phyloP scores from a whole-genome alignment of 2,113 vertebrate genomes.

The Psephotus haematonotus region DNA sequence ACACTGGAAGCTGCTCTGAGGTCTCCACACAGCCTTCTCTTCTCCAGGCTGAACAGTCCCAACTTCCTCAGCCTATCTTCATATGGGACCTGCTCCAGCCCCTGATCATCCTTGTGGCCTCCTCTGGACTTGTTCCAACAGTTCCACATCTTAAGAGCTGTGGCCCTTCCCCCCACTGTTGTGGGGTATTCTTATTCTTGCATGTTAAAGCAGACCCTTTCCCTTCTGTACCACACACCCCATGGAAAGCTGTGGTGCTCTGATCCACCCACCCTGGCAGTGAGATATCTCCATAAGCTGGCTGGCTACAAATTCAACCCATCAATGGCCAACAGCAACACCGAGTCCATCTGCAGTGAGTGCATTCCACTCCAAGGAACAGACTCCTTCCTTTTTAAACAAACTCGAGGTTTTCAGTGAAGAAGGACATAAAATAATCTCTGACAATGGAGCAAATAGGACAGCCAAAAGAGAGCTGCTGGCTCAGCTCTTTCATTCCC shows the following conservation, averaged over 20 bases:
- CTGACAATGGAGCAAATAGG: background rate
- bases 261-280: background rate
- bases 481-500: slow-evolving; percentile 55
- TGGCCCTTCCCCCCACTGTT: background rate
- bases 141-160: background rate
- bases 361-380: background rate
- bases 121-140: too few relatives aligned
- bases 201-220: background rate
- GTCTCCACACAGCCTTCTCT: too few relatives aligned
- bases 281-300: background rate
- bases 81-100: too few relatives aligned
- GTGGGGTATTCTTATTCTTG: background rate
- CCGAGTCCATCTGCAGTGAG: background rate
- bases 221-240: background rate
- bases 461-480: slow-evolving; percentile 35
- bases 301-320: slow-evolving; percentile 29
- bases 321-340: background rate
- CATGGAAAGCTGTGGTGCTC: background rate
- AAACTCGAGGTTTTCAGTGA: slow-evolving; percentile 53
- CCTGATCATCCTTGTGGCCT: too few relatives aligned
- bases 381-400: slow-evolving; percentile 1
- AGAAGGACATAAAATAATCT: slow-evolving; percentile 58
- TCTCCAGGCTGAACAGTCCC: too few relatives aligned
- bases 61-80: too few relatives aligned
- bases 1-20: too few relatives aligned